phyloP scores from a whole-genome alignment of 1,140 invertebrate species.

The Meloidogyne exigua region DNA sequence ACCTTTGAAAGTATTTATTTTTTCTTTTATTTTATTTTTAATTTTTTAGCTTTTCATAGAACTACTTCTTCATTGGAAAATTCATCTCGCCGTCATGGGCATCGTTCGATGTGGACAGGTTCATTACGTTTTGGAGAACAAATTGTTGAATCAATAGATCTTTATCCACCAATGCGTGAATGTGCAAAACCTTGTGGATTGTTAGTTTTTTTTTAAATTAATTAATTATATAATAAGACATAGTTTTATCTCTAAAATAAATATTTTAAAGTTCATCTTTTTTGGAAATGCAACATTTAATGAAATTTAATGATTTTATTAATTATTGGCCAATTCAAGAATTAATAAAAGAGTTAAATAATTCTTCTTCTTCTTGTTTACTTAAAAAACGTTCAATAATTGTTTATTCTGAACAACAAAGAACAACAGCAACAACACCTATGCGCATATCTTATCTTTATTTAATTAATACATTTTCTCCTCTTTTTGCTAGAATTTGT shows the following conservation, averaged over 20 bases:
- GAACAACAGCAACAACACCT: background rate
- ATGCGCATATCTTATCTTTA: conserved; percentile 17
- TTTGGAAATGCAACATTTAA: conserved; percentile 11
- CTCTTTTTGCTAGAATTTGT: conserved; percentile 20
- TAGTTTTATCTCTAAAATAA: too few species aligned
- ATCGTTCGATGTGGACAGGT: conserved; percentile 7
- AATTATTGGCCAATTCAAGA: conserved; percentile 21
- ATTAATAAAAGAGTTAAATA: background rate
- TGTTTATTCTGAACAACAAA: background rate
- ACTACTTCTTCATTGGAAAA: background rate
- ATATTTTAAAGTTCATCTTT: conserved; percentile 9
- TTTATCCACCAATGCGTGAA: conserved; percentile 18
- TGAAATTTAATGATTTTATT: background rate
- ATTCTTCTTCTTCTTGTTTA: background rate
- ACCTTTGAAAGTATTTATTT: background rate
- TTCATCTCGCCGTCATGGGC: background rate
- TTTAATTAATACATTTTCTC: conserved; percentile 25
- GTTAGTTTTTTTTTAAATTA: conserved; percentile 13
- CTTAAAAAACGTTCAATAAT: conserved; percentile 1
- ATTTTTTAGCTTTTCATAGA: background rate
- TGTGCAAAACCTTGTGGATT: conserved; percentile 16
- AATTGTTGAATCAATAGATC: conserved; percentile 14
- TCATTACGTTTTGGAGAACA: conserved; percentile 11
- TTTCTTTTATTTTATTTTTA: background rate
- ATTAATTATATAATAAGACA: too few species aligned